A percentile compares a stretch with the other conserved stretches of the same genome.
Conservation (phyloP, 2,797 vertebrate species). For the Oophaga sylvatica region DNA sequence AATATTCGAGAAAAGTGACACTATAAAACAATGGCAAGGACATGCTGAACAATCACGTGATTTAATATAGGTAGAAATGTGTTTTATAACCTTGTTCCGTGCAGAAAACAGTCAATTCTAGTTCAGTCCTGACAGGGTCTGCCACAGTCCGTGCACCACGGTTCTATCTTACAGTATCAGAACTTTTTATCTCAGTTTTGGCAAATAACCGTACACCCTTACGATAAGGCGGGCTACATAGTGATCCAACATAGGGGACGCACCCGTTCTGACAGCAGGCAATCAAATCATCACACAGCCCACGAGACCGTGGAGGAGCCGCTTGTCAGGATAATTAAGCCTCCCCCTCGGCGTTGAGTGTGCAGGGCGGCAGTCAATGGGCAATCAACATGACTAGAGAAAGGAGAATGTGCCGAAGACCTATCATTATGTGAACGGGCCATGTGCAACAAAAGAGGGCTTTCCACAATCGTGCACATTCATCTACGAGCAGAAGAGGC, state of each 20-base stretch:
- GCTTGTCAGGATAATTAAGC: constrained; percentile 48
- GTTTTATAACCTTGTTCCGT: neutral
- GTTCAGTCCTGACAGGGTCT: neutral
- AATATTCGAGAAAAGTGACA: neutral
- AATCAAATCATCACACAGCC: constrained; percentile 54
- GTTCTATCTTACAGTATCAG: neutral
- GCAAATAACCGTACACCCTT: neutral
- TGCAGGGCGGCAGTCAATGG: constrained; percentile 47
- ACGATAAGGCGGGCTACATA: neutral
- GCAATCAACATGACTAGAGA: constrained; percentile 58
- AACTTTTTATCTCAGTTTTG: neutral
- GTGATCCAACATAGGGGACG: constrained; percentile 47
- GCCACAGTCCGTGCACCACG: neutral
- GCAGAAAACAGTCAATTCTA: neutral
- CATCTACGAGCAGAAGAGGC: neutral
- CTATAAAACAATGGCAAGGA: neutral
- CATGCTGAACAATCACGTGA: neutral
- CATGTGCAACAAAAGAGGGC: constrained; percentile 43
- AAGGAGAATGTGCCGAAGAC: constrained; percentile 27
- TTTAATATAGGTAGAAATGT: neutral
- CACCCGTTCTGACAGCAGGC: constrained; percentile 44
- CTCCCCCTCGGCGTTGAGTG: constrained; percentile 23
- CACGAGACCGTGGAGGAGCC: constrained; percentile 33
- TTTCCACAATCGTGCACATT: constrained; percentile 23
- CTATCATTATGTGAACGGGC: constrained; percentile 55